Conservation (phyloP, 2,888 invertebrate genomes). For the Acanthoscelides obtectus region DNA sequence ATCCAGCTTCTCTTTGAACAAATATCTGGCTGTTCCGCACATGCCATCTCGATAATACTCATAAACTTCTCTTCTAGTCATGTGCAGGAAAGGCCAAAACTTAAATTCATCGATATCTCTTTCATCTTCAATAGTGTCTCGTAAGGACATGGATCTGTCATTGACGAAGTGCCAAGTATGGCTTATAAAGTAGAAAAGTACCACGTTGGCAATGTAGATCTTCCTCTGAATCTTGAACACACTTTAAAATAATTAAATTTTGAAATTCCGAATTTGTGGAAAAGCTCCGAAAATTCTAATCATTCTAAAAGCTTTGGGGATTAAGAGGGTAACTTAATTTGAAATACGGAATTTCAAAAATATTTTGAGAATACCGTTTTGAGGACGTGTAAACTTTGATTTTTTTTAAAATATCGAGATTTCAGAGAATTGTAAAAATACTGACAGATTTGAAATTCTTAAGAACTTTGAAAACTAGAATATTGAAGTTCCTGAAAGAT, state of each 20-base stretch:
- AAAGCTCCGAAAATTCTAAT: too few relatives aligned
- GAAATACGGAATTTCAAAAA: too few relatives aligned
- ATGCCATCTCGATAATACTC: slow-evolving; percentile 10
- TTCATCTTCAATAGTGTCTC: not conserved
- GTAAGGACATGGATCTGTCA: not conserved
- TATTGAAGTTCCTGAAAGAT: too few relatives aligned
- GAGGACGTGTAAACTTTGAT: too few relatives aligned
- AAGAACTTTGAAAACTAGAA: too few relatives aligned
- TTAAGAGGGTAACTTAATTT: too few relatives aligned
- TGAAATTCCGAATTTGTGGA: too few relatives aligned
- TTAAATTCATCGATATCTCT: not conserved
- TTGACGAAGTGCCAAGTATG: not conserved
- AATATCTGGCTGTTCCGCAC: slow-evolving; percentile 3
- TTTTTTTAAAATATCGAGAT: too few relatives aligned
- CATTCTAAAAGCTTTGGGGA: too few relatives aligned
- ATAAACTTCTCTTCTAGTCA: not conserved
- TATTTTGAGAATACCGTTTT: too few relatives aligned
- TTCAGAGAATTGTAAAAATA: too few relatives aligned
- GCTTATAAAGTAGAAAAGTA: slow-evolving; percentile 66
- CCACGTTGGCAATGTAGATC: slow-evolving; percentile 69
- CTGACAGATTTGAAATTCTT: too few relatives aligned
- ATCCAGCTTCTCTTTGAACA: slow-evolving; percentile 12
- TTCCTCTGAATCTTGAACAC: slow-evolving; percentile 73
- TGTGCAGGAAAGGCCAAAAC: not conserved
- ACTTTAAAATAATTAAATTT: slow-evolving; percentile 51